phyloP scores from a whole-genome alignment of 92 coral and sea anemone genomes.

The Bergia puertoricense region DNA sequence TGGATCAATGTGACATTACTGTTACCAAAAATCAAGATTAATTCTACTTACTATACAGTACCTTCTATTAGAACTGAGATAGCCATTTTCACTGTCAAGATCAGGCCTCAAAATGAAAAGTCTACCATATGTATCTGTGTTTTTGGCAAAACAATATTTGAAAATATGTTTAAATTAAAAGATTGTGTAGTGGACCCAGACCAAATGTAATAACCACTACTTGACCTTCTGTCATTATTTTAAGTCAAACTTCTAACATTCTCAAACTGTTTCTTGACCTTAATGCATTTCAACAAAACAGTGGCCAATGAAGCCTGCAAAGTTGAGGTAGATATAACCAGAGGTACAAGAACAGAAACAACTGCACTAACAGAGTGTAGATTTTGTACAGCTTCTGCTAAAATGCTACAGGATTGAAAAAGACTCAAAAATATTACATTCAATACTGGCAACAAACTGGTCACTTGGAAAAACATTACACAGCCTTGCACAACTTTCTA shows the following conservation, averaged over 20 bases:
- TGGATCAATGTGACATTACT: background rate
- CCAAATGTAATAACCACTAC: background rate
- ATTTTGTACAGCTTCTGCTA: background rate
- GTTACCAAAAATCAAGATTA: background rate
- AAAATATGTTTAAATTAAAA: background rate
- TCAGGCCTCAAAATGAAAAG: background rate
- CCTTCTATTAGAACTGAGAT: background rate
- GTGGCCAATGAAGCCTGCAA: background rate
- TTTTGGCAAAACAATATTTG: background rate
- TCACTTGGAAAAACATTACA: slow-evolving; percentile 21
- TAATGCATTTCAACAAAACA: background rate
- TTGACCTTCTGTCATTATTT: background rate
- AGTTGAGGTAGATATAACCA: background rate
- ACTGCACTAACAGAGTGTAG: background rate
- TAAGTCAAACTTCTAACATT: background rate
- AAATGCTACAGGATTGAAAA: background rate
- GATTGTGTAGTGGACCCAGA: background rate
- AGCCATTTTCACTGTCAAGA: no score
- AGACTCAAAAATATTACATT: background rate
- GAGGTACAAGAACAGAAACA: background rate
- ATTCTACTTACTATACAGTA: background rate
- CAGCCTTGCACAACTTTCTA: slow-evolving; percentile 4
- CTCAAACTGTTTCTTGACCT: background rate
- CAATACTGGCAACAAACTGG: background rate
- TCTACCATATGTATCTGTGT: background rate